Evolutionary conservation across 2,797 vertebrate genomes (phyloP).

Genomic region (Pantherophis alleghaniensis): DNA sequence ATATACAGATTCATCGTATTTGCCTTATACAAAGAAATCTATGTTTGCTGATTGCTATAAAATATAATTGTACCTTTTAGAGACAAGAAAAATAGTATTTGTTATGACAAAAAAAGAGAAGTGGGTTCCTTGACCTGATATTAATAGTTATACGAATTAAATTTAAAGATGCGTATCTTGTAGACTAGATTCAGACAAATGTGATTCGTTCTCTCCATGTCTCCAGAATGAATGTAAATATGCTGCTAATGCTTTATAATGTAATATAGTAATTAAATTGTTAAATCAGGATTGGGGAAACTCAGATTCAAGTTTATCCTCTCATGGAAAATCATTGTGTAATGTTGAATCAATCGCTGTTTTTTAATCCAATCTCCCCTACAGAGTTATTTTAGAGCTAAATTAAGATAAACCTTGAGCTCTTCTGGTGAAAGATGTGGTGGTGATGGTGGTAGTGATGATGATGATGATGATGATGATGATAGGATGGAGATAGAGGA

Average conservation of each 20-base stretch:
- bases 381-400: background rate
- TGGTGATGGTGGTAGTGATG: background rate
- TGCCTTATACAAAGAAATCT: background rate
- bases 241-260: background rate
- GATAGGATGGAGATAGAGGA: background rate
- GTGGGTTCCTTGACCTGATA: background rate
- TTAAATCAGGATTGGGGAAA: background rate
- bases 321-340: background rate
- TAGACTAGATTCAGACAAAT: constrained; percentile 1
- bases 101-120: constrained; percentile 16
- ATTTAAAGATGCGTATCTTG: constrained; percentile 13
- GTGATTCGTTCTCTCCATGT: background rate
- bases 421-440: background rate
- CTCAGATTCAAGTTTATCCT: background rate
- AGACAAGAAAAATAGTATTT: background rate
- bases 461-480: background rate
- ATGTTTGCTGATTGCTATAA: constrained; percentile 36
- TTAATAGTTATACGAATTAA: constrained; percentile 2
- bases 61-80: background rate
- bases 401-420: background rate
- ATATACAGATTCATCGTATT: no score
- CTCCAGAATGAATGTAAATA: background rate
- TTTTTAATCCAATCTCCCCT: background rate
- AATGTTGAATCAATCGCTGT: background rate
- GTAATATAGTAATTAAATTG: background rate